These are phyloP conservation scores for Hypocryptadius cinnamomeus DNA, from an alignment of 2,113 vertebrate genomes.

Conservation along the genomic window DNA sequence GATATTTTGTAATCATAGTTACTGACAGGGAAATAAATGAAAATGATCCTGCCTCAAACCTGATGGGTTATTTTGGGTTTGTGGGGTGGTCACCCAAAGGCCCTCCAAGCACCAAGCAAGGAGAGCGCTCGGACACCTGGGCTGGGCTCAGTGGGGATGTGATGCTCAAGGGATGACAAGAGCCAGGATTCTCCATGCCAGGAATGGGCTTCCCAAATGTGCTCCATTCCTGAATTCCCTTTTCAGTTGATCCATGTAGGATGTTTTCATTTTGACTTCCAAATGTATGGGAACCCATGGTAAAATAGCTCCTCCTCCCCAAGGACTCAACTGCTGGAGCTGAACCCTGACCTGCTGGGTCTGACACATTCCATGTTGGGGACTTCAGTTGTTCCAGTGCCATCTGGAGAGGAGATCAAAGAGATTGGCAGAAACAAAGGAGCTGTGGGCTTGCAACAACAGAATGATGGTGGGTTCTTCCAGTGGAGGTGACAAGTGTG, in stretches of 20 bases:
- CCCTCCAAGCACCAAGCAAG: rapidly evolving
- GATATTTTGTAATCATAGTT: not conserved
- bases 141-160: not conserved
- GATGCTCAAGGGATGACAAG: not conserved
- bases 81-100: not conserved
- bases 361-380: rapidly evolving
- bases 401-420: not conserved
- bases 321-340: not conserved
- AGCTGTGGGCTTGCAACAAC: not conserved
- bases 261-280: not conserved
- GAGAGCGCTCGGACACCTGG: not conserved
- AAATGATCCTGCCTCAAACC: not conserved
- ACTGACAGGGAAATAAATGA: not conserved
- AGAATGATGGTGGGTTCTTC: not conserved
- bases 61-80: not conserved
- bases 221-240: not conserved
- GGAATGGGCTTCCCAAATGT: not conserved
- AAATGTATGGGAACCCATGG: not conserved
- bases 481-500: not conserved
- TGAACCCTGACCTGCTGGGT: not conserved
- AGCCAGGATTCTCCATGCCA: not conserved
- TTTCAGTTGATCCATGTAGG: not conserved
- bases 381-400: not conserved
- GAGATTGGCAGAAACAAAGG: not conserved
- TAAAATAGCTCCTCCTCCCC: not conserved